A percentile compares a stretch with the other conserved stretches of the same genome.
Evolutionary conservation across 2,888 invertebrate species (phyloP).

Genomic region (Drosophila antonietae): DNA sequence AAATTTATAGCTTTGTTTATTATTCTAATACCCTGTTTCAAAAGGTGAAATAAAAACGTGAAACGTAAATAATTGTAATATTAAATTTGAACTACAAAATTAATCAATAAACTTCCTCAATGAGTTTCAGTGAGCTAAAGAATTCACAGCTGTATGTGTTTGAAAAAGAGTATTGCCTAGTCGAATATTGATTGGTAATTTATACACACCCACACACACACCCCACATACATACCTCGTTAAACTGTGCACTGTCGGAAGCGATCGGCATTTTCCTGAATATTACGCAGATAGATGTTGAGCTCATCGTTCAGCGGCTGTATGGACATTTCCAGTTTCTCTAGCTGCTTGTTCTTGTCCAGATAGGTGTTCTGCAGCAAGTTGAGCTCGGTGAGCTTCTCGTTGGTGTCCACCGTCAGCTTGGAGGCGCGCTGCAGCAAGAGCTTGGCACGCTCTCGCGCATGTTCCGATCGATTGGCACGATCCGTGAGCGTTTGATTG

Average conservation of each 20-base stretch:
- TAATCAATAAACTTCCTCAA: too few species aligned
- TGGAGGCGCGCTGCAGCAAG: slow-evolving; percentile 91
- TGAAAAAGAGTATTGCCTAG: not conserved
- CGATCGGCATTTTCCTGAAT: slow-evolving; percentile 87
- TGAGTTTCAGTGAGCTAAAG: too few species aligned
- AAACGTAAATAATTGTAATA: too few species aligned
- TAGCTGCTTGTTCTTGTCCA: slow-evolving; percentile 87
- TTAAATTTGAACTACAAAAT: too few species aligned
- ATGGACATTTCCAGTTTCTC: slow-evolving; percentile 87
- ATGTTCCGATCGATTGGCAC: slow-evolving; percentile 90
- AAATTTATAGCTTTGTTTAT: not conserved
- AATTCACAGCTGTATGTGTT: not conserved
- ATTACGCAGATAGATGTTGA: slow-evolving; percentile 87
- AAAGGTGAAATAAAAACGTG: too few species aligned
- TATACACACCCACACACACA: too few species aligned
- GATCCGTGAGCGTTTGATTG: slow-evolving; percentile 89
- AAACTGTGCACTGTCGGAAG: slow-evolving; percentile 87
- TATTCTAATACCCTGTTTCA: not conserved
- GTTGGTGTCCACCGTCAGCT: slow-evolving; percentile 92
- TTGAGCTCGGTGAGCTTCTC: slow-evolving; percentile 89
- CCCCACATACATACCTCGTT: slow-evolving; percentile 17
- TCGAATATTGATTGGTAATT: not conserved
- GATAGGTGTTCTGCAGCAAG: slow-evolving; percentile 87
- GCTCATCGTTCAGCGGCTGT: slow-evolving; percentile 87
- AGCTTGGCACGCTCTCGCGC: slow-evolving; percentile 92